Base-by-base conservation (phyloP, 2,888 invertebrate genomes). In the Biston betularia region DNA sequence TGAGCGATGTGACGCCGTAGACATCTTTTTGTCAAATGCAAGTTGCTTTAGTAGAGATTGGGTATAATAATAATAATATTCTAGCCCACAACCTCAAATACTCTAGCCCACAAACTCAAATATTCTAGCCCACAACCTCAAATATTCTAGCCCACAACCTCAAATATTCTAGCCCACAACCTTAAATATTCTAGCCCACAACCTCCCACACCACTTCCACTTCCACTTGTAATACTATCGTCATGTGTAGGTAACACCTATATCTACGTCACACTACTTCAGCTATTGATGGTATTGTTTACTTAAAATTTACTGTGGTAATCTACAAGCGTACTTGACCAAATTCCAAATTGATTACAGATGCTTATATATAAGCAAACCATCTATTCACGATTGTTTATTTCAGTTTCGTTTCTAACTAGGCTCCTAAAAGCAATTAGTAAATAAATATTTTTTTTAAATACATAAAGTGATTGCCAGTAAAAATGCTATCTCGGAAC, bases 291-390 rank as follows among this genome's bases (percentile, higher is more conserved):
- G 24, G 11, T 50, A 8, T 50, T 34, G 48, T 48, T 50, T 50
- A 34, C 12, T 34, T n/a, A 34, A 12, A 33, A 49, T 12, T 5
- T 11, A 45, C 8, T 45, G 6, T 10, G 42, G 15, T 42, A 42
- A 54, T 42, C 54, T 42, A 24, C 7, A 33, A 15, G 40, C 11
- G 11, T 12, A 42, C 42, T 54, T 54, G 54, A 42, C 54, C 54
- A 42, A 15, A 53, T 40, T 15, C 6, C 8, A 40, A 12, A 15
- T 15, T 15, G 54, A 54, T 54, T 15, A 42, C 24, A 33, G 33
- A 54, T 10, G 42, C 54, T 53, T 33, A 54, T 54, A 54, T 53
- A 53, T 15, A 40, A 14, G 15, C 15, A 1, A 35, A 35, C n/a
- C 34, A 50, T 34, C 14, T 38, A 40, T 14, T 15, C 1, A 7